Percentiles rank a stretch among this genome's conserved stretches.
phyloP scores from a whole-genome alignment of 2,113 vertebrate genomes.

The Tympanuchus pallidicinctus region DNA sequence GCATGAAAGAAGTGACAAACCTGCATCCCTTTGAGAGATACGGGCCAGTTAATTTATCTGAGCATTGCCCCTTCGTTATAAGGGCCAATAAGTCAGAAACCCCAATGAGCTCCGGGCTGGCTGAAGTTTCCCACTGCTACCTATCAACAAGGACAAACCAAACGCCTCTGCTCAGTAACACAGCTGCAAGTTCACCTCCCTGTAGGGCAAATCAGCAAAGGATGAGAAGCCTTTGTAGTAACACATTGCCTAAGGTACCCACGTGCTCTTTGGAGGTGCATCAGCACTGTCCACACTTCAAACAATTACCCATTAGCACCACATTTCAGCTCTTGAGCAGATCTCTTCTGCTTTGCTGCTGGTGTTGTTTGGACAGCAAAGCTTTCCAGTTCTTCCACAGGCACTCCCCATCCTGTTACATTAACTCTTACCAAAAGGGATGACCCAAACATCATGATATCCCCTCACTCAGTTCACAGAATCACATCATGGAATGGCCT shows the following conservation, averaged over 20 bases:
- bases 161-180: neutral
- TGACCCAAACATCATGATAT: fast-evolving
- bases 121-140: neutral
- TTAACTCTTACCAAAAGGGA: neutral
- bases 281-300: fast-evolving
- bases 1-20: neutral
- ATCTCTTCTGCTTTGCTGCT: neutral
- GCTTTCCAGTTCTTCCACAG: neutral
- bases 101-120: neutral
- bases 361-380: neutral
- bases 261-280: fast-evolving
- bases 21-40: neutral
- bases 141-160: neutral
- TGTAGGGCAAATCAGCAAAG: neutral
- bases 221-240: neutral
- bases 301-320: neutral
- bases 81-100: neutral
- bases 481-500: too few relatives aligned
- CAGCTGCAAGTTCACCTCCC: neutral
- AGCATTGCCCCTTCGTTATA: neutral
- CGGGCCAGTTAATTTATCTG: fast-evolving
- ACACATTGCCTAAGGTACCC: fast-evolving
- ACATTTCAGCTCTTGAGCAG: neutral
- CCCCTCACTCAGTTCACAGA: neutral
- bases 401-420: neutral